These are phyloP conservation scores for Ganaspis sp. DNA, from an alignment of 1,140 invertebrate species.

Conservation along the genomic window DNA sequence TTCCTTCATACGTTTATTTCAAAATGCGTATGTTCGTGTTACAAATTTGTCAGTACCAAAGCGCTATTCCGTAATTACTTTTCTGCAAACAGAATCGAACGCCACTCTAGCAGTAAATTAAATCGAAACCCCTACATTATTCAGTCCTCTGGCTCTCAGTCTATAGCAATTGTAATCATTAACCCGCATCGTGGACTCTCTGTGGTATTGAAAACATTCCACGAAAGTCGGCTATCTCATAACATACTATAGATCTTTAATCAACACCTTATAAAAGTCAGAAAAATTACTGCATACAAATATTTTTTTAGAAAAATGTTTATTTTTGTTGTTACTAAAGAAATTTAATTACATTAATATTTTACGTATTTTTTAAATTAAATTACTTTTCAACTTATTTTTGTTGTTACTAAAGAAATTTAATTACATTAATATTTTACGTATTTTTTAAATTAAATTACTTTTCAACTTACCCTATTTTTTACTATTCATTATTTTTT, in stretches of 20 bases:
- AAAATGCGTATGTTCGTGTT: slow-evolving; percentile 38
- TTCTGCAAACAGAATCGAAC: slow-evolving; percentile 49
- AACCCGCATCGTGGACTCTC: slow-evolving; percentile 35
- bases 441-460: too few species aligned
- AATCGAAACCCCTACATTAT: slow-evolving; percentile 48
- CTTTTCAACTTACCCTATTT: too few species aligned
- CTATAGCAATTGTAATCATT: slow-evolving; percentile 44
- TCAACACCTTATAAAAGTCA: not conserved
- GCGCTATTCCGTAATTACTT: slow-evolving; percentile 52
- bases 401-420: too few species aligned
- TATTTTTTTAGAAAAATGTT: too few species aligned
- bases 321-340: too few species aligned
- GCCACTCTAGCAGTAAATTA: slow-evolving; percentile 50
- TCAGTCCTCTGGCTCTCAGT: slow-evolving; percentile 30
- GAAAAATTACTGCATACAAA: too few species aligned
- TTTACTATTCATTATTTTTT: too few species aligned
- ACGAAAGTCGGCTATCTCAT: not conserved
- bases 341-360: too few species aligned
- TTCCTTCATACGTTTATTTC: slow-evolving; percentile 11
- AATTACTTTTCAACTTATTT: too few species aligned
- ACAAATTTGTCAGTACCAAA: slow-evolving; percentile 40
- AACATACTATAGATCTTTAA: not conserved
- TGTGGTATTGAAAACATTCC: slow-evolving; percentile 30
- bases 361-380: too few species aligned
- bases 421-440: too few species aligned